A percentile compares a stretch with the other conserved stretches of the same genome.
phyloP scores from a whole-genome alignment of 2,797 vertebrate species.

The Sardinella longiceps region DNA sequence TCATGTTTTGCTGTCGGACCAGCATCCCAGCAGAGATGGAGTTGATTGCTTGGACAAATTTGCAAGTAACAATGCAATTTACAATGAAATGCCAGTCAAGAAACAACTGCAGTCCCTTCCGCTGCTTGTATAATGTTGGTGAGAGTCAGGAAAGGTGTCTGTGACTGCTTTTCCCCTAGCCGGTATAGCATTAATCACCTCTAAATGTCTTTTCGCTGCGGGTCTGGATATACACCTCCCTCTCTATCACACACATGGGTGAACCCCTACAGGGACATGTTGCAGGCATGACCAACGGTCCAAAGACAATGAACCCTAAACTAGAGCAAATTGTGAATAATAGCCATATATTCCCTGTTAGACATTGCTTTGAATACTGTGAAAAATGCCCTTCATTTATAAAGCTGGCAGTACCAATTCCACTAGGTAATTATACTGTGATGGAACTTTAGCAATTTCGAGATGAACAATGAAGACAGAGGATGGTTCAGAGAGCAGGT shows the following conservation, averaged over 20 bases:
- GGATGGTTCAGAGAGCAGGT: constrained; percentile 11
- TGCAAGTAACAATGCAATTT: constrained; percentile 78
- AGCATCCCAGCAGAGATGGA: constrained; percentile 72
- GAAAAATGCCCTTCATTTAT: constrained; percentile 40
- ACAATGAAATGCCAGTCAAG: constrained; percentile 57
- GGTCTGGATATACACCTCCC: neutral
- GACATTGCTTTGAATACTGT: neutral
- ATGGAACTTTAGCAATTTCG: constrained; percentile 60
- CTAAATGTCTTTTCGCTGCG: neutral
- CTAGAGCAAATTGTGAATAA: constrained; percentile 44
- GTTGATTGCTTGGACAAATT: constrained; percentile 79
- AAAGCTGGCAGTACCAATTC: constrained; percentile 54
- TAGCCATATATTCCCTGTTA: constrained; percentile 17
- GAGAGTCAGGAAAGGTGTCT: constrained; percentile 26
- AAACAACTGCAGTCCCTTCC: constrained; percentile 43
- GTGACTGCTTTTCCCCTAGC: neutral
- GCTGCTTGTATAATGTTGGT: constrained; percentile 49
- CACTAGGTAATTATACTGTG: constrained; percentile 55
- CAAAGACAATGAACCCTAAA: constrained; percentile 44
- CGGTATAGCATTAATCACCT: neutral
- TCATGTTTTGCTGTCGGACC: constrained; percentile 72
- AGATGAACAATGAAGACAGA: constrained; percentile 49
- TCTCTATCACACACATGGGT: constrained; percentile 19
- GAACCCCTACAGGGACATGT: constrained; percentile 38
- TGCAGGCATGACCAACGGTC: constrained; percentile 53